Base-by-base conservation (phyloP, 2,113 vertebrate genomes). In the Rhynchopsitta pachyrhyncha region DNA sequence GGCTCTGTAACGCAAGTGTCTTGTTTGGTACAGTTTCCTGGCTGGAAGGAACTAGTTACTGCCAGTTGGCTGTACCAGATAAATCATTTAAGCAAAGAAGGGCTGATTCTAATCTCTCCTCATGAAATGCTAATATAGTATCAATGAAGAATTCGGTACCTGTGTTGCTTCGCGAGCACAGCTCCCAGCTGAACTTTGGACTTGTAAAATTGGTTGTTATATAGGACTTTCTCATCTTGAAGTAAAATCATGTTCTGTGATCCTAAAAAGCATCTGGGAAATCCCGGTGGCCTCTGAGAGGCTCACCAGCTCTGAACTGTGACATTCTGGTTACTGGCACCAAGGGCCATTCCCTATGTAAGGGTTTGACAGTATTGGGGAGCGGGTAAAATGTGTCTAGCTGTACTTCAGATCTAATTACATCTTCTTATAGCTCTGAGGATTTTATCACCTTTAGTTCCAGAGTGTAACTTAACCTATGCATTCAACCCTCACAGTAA, bases 41-140 rank as follows among this genome's bases (percentile, higher is more conserved):
- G 74, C 70, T 85, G 84, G 83, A 79, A 82, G 86, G 63, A 84
- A 78, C 74, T 28, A 44, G 22, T 62, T 91, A 22, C 31, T 92
- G 86, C 74, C 88, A 96, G 52, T 62, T 94, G 83, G 91, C 85
- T 41, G 89, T 95, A 96, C 92, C 93, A 95, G 87, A 89, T 87
- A 94, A 97, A 95, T 85, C n/a, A 94, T 78, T 93, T 89, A 89
- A 95, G 91, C 89, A 95, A 95, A 93, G 82, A 86, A 95, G 29
- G 64, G 80, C 89, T 95, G 96, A 96, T 95, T 93, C 95, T 97
- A 96, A 97, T 95, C 96, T 97, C 86, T 86, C 92, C 69, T 90
- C 82, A 88, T 93, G 89, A 85, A 96, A 89, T 87, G 74, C 60
- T 96, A 97, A 92, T 90, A 89, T 87, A 93, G 82, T 39, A 96